Evolutionary conservation across 2,888 invertebrate genomes (phyloP).

Genomic region (Leucophenga maculata): DNA sequence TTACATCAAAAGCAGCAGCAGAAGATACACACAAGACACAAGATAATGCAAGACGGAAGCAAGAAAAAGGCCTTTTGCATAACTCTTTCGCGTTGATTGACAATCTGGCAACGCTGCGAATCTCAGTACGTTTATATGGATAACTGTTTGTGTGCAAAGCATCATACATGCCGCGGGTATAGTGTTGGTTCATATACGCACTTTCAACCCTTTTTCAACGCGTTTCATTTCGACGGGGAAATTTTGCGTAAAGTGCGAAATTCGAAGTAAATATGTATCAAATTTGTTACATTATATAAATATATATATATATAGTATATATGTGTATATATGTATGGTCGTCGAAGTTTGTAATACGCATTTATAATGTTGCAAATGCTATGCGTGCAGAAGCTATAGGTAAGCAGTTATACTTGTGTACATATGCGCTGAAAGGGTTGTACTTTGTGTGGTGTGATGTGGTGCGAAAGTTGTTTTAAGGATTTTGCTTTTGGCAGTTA

Average conservation of each 20-base stretch:
- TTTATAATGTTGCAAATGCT: conserved; percentile 57
- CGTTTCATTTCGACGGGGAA: conserved; percentile 8
- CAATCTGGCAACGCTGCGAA: conserved; percentile 29
- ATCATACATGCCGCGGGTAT: conserved; percentile 19
- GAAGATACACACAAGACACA: background rate
- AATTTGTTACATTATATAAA: conserved; percentile 45
- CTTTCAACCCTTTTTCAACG: conserved; percentile 22
- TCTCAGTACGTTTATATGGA: background rate
- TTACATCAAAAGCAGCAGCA: conserved; percentile 21
- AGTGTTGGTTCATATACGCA: conserved; percentile 5
- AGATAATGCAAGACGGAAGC: background rate
- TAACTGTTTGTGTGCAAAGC: conserved; percentile 11
- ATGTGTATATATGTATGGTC: conserved; percentile 30
- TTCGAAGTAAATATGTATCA: conserved; percentile 40
- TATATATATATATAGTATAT: conserved; percentile 45
- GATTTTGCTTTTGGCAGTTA: conserved; percentile 51
- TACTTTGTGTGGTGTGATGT: background rate
- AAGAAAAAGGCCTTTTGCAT: conserved; percentile 20
- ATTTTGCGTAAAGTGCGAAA: conserved; percentile 22
- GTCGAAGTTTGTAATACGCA: conserved; percentile 45
- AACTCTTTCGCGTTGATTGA: conserved; percentile 48
- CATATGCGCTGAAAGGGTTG: conserved; percentile 23
- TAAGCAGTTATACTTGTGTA: background rate
- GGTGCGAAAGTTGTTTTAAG: background rate
- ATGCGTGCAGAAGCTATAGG: conserved; percentile 54